Evolutionary conservation across 1,140 invertebrate species (phyloP), one percentile per base, ranked within the genome.

Genomic region (Bombus huntii): DNA sequence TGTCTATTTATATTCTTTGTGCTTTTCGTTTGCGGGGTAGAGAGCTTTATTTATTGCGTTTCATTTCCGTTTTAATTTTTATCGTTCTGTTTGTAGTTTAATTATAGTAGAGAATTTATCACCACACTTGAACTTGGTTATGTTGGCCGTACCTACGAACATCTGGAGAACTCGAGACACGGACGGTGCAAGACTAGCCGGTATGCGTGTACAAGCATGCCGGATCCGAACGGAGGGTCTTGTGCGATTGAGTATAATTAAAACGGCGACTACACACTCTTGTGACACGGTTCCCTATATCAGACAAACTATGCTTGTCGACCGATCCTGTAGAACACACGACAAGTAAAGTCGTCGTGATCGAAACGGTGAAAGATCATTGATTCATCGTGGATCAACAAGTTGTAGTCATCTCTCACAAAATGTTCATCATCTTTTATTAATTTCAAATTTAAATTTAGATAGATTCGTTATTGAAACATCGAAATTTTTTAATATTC

Each of bases 1-100:
- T 88, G 79, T 91, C 91, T 92, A 70, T 92, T 90, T 88, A 81
- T 90, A 93, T 92, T 94, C 89, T 94, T 93, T 94, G 93, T 93
- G 93, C 93, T 93, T 95, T 96, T 95, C 84, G 89, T 95, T 94
- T 95, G 96, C 96, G 95, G 96, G 96, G 96, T 96, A 96, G 96
- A 96, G 96, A 96, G 96, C 96, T 95, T 96, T 95, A 95, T 95
- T 95, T 93, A 95, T 94, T 94, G 93, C 92, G 91, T 95, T 95
- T 77, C 91, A 92, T 91, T 92, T 95, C 89, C 89, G 81, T 92
- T 94, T 34, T 93, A 92, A 92, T 90, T 94, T 94, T 94, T 92
- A 91, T 88, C 89, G 90, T 94, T 94, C 83, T 94, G 92, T 93
- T 93, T 90, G 94, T 95, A 95, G 94, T 94, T 94, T 39, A 77